Evolutionary conservation across 1,140 invertebrate species (phyloP).

Genomic region (Glossosoma conforme): DNA sequence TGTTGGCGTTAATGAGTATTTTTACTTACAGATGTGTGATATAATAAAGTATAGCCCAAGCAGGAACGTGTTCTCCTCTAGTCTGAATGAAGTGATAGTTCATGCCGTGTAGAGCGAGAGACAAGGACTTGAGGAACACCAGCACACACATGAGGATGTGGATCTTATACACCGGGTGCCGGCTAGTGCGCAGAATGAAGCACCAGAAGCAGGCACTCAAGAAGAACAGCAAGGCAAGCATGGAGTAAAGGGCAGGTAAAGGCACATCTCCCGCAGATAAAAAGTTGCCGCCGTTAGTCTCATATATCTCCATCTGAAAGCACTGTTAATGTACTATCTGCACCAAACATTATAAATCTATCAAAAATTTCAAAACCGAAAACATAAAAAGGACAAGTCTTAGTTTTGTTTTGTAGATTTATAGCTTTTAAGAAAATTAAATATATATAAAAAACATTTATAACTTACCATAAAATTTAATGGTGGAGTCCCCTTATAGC

Average conservation of each 20-base stretch:
- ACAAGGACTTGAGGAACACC: slow-evolving; percentile 88
- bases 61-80: slow-evolving; percentile 90
- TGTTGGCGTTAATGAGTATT: no score
- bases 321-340: no score
- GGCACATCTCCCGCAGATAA: slow-evolving; percentile 98
- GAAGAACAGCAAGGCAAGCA: slow-evolving; percentile 88
- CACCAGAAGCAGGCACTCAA: slow-evolving; percentile 89
- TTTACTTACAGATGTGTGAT: slow-evolving; percentile 88
- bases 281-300: slow-evolving; percentile 83
- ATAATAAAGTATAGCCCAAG: slow-evolving; percentile 96
- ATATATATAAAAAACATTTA: neutral
- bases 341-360: no score
- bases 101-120: slow-evolving; percentile 91
- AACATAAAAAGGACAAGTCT: no score
- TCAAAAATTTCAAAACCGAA: no score
- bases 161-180: slow-evolving; percentile 88
- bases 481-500: slow-evolving; percentile 48
- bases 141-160: slow-evolving; percentile 96
- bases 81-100: slow-evolving; percentile 95
- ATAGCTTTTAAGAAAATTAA: neutral
- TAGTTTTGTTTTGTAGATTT: neutral
- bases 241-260: slow-evolving; percentile 85
- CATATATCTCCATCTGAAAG: slow-evolving; percentile 73
- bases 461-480: slow-evolving; percentile 62
- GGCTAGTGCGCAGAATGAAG: slow-evolving; percentile 80